Conservation (phyloP, 2,888 invertebrate genomes). For the Tinea semifulvella region DNA sequence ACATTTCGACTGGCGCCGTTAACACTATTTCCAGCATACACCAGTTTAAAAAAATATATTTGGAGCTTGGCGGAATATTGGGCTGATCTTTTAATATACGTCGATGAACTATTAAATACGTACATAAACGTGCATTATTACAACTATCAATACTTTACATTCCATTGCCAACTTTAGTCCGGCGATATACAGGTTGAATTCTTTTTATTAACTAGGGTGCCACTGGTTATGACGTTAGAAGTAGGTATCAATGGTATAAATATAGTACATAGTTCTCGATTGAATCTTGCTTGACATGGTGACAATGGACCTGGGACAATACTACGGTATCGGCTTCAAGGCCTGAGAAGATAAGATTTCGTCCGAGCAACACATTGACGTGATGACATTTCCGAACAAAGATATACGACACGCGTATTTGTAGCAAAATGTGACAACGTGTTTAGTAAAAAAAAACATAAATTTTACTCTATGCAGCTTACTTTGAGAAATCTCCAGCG, state of each 20-base stretch:
- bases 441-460: too few relatives aligned
- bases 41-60: too few relatives aligned
- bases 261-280: constrained; percentile 2
- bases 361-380: constrained; percentile 7
- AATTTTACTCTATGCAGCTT: too few relatives aligned
- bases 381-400: constrained; percentile 1
- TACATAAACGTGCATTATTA: constrained; percentile 4
- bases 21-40: too few relatives aligned
- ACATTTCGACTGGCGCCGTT: too few relatives aligned
- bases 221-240: background rate
- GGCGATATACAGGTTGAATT: background rate
- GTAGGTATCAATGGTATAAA: background rate
- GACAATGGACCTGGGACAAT: constrained; percentile 6
- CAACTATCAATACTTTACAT: constrained; percentile 10
- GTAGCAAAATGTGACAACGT: too few relatives aligned
- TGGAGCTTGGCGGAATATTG: too few relatives aligned
- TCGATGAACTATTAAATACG: too few relatives aligned
- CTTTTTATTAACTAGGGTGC: background rate
- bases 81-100: too few relatives aligned
- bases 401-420: too few relatives aligned
- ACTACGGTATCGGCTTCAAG: constrained; percentile 6
- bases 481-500: too few relatives aligned
- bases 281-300: constrained; percentile 4
- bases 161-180: constrained; percentile 1
- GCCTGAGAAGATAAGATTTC: constrained; percentile 1